phyloP scores from a whole-genome alignment of 2,113 vertebrate species.

The Miniopterus natalensis region DNA sequence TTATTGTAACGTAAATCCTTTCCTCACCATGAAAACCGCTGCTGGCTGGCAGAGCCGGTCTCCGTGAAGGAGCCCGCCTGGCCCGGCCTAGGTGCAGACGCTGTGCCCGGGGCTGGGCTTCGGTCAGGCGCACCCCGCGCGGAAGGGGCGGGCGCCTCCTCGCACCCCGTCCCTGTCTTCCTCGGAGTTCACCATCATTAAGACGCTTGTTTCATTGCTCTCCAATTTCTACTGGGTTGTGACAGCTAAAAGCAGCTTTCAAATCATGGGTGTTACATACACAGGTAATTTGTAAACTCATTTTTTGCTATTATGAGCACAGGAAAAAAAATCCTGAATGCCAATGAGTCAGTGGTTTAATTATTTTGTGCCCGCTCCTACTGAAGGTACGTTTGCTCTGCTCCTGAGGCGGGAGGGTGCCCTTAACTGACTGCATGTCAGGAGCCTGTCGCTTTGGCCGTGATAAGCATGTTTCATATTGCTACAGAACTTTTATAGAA shows the following conservation, averaged over 20 bases:
- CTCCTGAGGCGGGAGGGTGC: slow-evolving; percentile 61
- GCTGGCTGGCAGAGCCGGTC: not conserved
- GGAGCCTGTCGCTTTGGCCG: slow-evolving; percentile 77
- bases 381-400: slow-evolving; percentile 36
- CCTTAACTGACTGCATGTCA: slow-evolving; percentile 70
- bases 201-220: slow-evolving; percentile 67
- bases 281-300: slow-evolving; percentile 55
- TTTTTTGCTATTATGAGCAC: slow-evolving; percentile 17
- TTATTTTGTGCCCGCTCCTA: slow-evolving; percentile 6
- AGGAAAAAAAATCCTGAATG: not conserved
- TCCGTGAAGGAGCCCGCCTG: no score
- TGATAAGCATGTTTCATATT: slow-evolving; percentile 69
- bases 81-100: no score
- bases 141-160: slow-evolving; percentile 66
- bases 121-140: not conserved
- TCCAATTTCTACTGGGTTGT: slow-evolving; percentile 63
- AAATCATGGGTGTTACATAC: slow-evolving; percentile 43
- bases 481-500: slow-evolving; percentile 80
- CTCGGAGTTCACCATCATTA: slow-evolving; percentile 69
- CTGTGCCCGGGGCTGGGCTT: no score
- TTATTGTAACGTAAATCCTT: slow-evolving; percentile 10
- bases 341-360: slow-evolving; percentile 40
- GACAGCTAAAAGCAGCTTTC: slow-evolving; percentile 55
- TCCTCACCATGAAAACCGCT: slow-evolving; percentile 43
- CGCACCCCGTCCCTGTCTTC: slow-evolving; percentile 29